Evolutionary conservation across 2,888 invertebrate species (phyloP).

Genomic region (Ptychoptera albimana): DNA sequence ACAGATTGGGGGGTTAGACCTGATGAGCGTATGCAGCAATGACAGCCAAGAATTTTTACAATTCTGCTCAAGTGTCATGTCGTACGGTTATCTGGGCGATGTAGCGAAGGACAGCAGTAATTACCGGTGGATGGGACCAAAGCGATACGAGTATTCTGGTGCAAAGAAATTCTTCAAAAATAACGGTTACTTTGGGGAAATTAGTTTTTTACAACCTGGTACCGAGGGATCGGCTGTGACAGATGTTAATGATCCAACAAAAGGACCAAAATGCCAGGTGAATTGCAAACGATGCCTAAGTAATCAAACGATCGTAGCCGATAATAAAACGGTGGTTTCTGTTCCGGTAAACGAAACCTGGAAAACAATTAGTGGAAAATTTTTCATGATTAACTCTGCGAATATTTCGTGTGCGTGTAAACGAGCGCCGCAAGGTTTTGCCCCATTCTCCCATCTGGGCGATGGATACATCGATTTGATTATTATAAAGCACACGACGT

Average conservation of each 20-base stretch:
- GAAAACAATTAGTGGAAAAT: conserved; percentile 50
- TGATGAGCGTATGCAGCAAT: conserved; percentile 51
- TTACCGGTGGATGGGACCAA: conserved; percentile 74
- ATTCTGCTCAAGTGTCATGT: conserved; percentile 60
- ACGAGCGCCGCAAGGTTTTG: conserved; percentile 58
- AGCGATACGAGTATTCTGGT: conserved; percentile 66
- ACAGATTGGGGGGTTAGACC: conserved; percentile 53
- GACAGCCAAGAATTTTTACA: conserved; percentile 37
- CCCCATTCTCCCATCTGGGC: conserved; percentile 61
- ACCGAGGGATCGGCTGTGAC: conserved; percentile 48
- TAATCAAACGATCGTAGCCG: conserved; percentile 11
- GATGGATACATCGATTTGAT: conserved; percentile 67
- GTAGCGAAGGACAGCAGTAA: conserved; percentile 63
- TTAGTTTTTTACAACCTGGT: conserved; percentile 30
- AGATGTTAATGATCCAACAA: conserved; percentile 28
- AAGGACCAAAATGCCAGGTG: conserved; percentile 32
- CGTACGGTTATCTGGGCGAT: conserved; percentile 77
- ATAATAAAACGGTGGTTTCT: conserved; percentile 5
- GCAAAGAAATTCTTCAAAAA: conserved; percentile 42
- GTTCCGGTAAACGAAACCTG: conserved; percentile 19
- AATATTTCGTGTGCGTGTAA: conserved; percentile 62
- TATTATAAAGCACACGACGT: conserved; percentile 52
- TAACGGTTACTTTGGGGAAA: conserved; percentile 47
- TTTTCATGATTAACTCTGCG: conserved; percentile 61
- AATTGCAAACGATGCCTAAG: conserved; percentile 32